A percentile compares a stretch with the other conserved stretches of the same genome.
Conservation (phyloP, 1,140 invertebrate genomes). For the Radopholus similis region DNA sequence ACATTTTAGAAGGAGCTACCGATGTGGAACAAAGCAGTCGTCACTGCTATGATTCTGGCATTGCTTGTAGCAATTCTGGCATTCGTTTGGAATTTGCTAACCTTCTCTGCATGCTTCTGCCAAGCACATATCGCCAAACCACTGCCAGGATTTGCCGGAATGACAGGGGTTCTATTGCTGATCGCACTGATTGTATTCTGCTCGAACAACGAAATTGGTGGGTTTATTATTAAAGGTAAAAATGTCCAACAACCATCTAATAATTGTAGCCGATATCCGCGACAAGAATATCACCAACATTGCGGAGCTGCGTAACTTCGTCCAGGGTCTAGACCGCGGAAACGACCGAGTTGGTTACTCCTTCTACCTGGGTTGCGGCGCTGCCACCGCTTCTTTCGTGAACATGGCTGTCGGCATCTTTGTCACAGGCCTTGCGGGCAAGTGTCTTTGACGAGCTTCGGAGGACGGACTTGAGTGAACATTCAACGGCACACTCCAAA, state of each 20-base stretch:
- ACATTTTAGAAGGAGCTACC: conserved; percentile 38
- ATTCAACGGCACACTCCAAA: no score
- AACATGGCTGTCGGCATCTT: conserved; percentile 3
- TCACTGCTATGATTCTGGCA: conserved; percentile 22
- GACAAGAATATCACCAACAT: no score
- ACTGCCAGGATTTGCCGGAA: conserved; percentile 7
- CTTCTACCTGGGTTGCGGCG: conserved; percentile 4
- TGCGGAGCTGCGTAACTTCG: no score
- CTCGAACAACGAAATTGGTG: conserved; percentile 12
- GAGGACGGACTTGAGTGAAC: no score
- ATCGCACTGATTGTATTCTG: conserved; percentile 4
- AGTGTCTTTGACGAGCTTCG: not conserved
- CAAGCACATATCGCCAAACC: conserved; percentile 6
- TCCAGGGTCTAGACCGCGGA: no score
- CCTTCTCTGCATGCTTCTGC: conserved; percentile 29
- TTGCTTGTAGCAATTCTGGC: conserved; percentile 30
- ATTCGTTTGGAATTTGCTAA: conserved; percentile 41
- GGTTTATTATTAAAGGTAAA: no score
- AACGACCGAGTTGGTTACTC: conserved; percentile 2
- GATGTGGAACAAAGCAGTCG: conserved; percentile 41
- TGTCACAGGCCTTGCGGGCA: not conserved
- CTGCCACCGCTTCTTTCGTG: not conserved
- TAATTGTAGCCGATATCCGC: no score
- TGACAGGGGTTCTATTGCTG: conserved; percentile 1
- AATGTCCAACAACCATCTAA: no score